A percentile compares a stretch with the other conserved stretches of the same genome.
Evolutionary conservation across 2,113 vertebrate species (phyloP).

Genomic region (Brevimyrus niger): DNA sequence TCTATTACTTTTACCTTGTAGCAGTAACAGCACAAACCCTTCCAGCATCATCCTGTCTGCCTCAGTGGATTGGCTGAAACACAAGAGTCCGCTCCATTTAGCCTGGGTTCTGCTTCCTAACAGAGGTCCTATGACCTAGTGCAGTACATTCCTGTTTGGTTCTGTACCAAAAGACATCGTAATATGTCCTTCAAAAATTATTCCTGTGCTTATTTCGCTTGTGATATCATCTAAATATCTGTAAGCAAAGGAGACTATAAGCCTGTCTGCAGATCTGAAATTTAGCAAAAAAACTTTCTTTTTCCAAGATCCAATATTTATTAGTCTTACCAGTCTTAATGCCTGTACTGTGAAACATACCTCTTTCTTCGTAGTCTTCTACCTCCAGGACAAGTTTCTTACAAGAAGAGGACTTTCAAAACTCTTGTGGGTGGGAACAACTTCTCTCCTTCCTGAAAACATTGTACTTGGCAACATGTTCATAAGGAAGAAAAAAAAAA

Average conservation of each 20-base stretch:
- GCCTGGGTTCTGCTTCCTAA: background rate
- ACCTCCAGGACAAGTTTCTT: background rate
- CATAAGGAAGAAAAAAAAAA: background rate
- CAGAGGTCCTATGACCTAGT: background rate
- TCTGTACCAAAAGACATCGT: background rate
- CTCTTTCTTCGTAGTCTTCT: background rate
- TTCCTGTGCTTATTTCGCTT: background rate
- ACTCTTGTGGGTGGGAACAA: background rate
- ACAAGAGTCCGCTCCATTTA: background rate
- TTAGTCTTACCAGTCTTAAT: background rate
- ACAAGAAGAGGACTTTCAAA: background rate
- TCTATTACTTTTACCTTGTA: slow-evolving; percentile 46
- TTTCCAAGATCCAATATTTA: background rate
- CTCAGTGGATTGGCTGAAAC: background rate
- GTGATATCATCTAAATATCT: background rate
- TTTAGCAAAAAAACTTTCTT: background rate
- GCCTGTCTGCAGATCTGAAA: background rate
- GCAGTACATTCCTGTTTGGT: background rate
- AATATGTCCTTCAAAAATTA: background rate
- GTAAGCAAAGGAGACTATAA: background rate
- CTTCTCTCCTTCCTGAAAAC: background rate
- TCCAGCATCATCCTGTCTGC: slow-evolving; percentile 38
- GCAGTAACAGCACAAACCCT: slow-evolving; percentile 41
- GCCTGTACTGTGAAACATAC: background rate
- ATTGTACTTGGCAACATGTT: background rate